Evolutionary conservation across 1,140 invertebrate species (phyloP).

Genomic region (Euura lappo): DNA sequence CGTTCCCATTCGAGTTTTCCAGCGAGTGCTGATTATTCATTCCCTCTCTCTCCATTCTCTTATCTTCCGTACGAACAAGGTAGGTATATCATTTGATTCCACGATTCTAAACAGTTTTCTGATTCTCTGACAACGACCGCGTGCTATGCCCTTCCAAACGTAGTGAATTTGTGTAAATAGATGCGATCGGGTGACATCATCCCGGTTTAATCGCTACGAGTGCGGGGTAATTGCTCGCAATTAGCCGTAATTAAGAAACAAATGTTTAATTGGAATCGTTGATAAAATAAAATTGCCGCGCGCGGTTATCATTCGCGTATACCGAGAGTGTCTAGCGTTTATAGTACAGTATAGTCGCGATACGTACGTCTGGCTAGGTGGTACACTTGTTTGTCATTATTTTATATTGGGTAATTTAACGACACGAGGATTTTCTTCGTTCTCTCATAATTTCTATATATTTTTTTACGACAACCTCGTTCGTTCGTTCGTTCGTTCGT

Average conservation of each 20-base stretch:
- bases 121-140: too few relatives aligned
- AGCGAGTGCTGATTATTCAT: background rate
- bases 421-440: background rate
- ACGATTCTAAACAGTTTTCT: too few relatives aligned
- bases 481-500: background rate
- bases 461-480: background rate
- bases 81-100: background rate
- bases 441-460: background rate
- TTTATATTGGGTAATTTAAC: conserved; percentile 3
- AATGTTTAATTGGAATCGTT: conserved; percentile 46
- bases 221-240: conserved; percentile 49
- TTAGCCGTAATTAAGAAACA: conserved; percentile 51
- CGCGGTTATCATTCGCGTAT: background rate
- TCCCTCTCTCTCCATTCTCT: background rate
- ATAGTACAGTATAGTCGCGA: conserved; percentile 10
- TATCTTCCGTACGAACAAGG: background rate
- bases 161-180: too few relatives aligned
- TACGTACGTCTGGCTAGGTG: too few relatives aligned
- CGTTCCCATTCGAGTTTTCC: background rate
- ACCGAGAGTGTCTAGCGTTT: background rate
- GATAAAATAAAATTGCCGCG: conserved; percentile 22
- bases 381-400: background rate
- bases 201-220: conserved; percentile 40
- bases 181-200: conserved; percentile 42
- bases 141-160: background rate